These are phyloP conservation scores for Lutjanus erythropterus DNA, from an alignment of 2,113 vertebrate genomes.

Conservation along the genomic window DNA sequence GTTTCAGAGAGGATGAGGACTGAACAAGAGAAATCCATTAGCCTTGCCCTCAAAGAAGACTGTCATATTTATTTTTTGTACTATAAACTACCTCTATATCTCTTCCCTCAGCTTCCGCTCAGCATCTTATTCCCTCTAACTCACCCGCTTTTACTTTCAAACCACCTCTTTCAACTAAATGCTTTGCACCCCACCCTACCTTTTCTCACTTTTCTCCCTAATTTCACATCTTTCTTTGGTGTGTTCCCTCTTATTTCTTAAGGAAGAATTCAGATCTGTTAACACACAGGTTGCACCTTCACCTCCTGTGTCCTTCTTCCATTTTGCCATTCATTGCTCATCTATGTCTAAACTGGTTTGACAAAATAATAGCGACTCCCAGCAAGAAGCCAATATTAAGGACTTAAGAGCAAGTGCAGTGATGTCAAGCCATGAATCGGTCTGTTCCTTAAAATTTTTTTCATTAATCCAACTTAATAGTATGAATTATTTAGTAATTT, in stretches of 20 bases:
- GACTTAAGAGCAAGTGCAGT: not conserved
- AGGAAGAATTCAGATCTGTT: not conserved
- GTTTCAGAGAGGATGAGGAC: slow-evolving; percentile 48
- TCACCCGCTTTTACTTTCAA: slow-evolving; percentile 37
- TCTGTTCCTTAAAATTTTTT: not conserved
- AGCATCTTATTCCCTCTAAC: slow-evolving; percentile 18
- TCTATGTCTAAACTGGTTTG: not conserved
- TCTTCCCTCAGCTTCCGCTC: slow-evolving; percentile 11
- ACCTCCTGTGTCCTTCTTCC: slow-evolving; percentile 3
- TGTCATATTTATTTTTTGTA: slow-evolving; percentile 60
- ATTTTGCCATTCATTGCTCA: not conserved
- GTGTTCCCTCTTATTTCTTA: not conserved
- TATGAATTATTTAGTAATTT: not conserved
- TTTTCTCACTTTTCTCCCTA: slow-evolving; percentile 38
- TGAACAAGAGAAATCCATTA: slow-evolving; percentile 77
- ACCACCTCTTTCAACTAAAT: slow-evolving; percentile 33
- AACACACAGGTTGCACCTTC: not conserved
- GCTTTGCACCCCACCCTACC: slow-evolving; percentile 7
- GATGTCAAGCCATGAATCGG: not conserved
- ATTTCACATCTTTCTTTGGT: not conserved
- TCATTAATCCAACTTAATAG: not conserved
- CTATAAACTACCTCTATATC: slow-evolving; percentile 46
- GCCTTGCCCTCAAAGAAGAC: slow-evolving; percentile 37
- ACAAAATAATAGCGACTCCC: not conserved
- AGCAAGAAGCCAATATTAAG: not conserved